Evolutionary conservation across 2,797 vertebrate species (phyloP), one percentile per base, ranked within the genome.

Genomic region (Ctenopoma kingsleyae): DNA sequence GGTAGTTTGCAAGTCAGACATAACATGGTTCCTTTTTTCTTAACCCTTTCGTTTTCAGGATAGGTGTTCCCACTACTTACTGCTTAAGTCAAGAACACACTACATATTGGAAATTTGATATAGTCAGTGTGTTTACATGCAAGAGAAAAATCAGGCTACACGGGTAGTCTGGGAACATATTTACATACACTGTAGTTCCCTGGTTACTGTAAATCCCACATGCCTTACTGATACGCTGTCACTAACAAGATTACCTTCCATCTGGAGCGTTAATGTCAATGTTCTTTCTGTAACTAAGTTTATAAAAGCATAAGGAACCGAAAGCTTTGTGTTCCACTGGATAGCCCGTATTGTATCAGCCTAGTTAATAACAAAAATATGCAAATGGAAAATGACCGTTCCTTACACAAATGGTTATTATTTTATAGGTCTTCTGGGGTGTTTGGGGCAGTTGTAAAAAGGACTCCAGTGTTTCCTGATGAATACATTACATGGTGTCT

Each of bases 201-300:
- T 32, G 5, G 20, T 27, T 41, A 48, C 40, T 43, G 40, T 48
- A 8, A 53, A 36, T 65, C 25, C 25, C 9, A 48, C 47, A 25
- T 52, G 30, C 23, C 36, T 47, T 13, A 23, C 2, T 36, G 8
- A 43, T 1, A 16, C 15, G 6, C 40, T 8, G 22, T 50, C 15
- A 56, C 58, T 46, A 46, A 11, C 43, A 49, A 57, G 8, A 69
- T 30, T 38, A 23, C 8, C 30, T 57, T 57, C 8, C n/a, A 38
- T 61, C 35, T 43, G 43, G 19, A 9, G 1, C 32, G 4, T 36
- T 35, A 44, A 22, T 44, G 41, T 52, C 30, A 27, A 9, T 27
- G 10, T n/a, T 58, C 22, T 52, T 59, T 16, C 12, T 36, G 22
- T 20, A 41, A 41, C 25, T 35, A 35, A 48, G 23, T 48, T 36